A percentile compares a stretch with the other conserved stretches of the same genome.
These are phyloP conservation scores for Elmis aenea DNA, from an alignment of 2,888 invertebrate species.

Conservation along the genomic window DNA sequence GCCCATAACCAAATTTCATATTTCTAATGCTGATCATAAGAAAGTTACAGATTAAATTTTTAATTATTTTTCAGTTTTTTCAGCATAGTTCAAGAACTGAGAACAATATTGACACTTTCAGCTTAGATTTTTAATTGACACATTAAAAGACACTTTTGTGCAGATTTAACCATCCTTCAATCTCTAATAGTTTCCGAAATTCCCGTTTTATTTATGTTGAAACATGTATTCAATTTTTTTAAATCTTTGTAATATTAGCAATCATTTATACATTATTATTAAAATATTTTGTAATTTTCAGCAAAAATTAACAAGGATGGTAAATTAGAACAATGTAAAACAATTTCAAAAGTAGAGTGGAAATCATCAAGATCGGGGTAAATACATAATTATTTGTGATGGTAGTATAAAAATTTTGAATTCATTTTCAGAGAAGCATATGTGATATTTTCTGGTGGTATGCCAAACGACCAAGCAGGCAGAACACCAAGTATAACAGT, in stretches of 20 bases:
- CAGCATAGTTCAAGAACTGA: no score
- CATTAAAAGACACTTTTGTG: no score
- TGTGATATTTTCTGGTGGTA: conserved; percentile 95
- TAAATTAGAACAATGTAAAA: conserved; percentile 87
- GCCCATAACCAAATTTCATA: no score
- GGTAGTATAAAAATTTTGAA: conserved; percentile 5
- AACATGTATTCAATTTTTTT: no score
- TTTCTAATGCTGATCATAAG: no score
- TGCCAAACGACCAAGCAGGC: conserved; percentile 85
- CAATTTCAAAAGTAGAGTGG: conserved; percentile 95
- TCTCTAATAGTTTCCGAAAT: no score
- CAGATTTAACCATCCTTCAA: no score
- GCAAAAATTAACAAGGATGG: conserved; percentile 90
- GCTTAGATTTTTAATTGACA: no score
- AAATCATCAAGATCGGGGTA: conserved; percentile 82
- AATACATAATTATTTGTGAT: conserved; percentile 35
- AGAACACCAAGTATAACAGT: conserved; percentile 93
- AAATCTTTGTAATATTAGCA: background rate
- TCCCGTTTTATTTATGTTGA: no score
- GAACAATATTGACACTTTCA: no score
- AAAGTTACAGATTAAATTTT: no score
- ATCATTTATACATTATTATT: background rate
- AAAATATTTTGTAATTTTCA: conserved; percentile 45
- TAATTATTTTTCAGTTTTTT: no score
- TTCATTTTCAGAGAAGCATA: conserved; percentile 73